Evolutionary conservation across 2,113 vertebrate species (phyloP), one percentile per base, ranked within the genome.

Genomic region (Chitala chitala): DNA sequence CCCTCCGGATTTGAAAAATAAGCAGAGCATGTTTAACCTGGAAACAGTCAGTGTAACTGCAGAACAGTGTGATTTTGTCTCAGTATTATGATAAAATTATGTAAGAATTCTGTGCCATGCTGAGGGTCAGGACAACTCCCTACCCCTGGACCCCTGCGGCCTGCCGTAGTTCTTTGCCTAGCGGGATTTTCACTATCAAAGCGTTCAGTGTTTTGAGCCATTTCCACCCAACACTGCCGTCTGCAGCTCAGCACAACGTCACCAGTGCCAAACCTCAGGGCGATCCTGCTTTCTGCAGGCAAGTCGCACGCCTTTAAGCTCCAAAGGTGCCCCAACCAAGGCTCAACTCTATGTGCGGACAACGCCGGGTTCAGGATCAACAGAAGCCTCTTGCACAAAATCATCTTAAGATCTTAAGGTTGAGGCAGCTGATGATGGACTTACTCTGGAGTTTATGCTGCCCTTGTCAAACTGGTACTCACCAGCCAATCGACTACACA

Each of bases 251-350:
- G 75, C 82, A 77, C 54, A 58, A 48, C 48, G 40, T 64, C 38
- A 59, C 24, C 17, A 63, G 78, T 78, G 78, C 79, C 81, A 81
- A 81, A 83, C 64, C 89, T 90, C 88, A 88, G 87, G 88, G 86
- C 84, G 86, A 84, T 82, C 82, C 72, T 72, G 79, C 80, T 83
- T 84, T 51, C 65, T 59, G 54, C 53, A 13, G 66, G 50, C 42
- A 2, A 42, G 20, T 24, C 22, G 54, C 20, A 29, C 29, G 66
- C 44, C 46, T 66, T n/a, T 26, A 13, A 66, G 38, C 64, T 66
- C 40, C 36, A 42, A n/a, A n/a, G n/a, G n/a, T 68, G 64, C 40
- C 64, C 40, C 40, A 42, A 22, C n/a, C 20, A 38, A 68, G 40
- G 38, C 31, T 63, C 59, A 63, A 63, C 59, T 36, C n/a, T 38